Conservation (phyloP, 2,888 invertebrate species). For the Callyntrura guangdongensis region DNA sequence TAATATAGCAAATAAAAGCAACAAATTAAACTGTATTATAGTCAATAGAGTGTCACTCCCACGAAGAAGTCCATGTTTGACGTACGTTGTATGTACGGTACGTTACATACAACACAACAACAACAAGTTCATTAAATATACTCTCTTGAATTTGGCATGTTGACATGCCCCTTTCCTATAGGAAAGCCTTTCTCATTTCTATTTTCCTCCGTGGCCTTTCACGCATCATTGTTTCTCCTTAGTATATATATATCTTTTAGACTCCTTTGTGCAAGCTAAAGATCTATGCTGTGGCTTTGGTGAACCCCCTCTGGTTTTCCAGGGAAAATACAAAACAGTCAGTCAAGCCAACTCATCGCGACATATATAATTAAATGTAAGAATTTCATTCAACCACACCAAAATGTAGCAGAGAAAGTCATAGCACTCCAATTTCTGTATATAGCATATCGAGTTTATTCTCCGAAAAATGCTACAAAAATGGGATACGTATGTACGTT, state of each 20-base stretch:
- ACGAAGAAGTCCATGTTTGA: background rate
- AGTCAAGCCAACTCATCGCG: background rate
- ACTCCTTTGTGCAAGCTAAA: slow-evolving; percentile 42
- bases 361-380: background rate
- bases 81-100: background rate
- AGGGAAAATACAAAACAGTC: slow-evolving; percentile 13
- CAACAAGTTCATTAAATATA: background rate
- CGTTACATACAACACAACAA: too few species aligned
- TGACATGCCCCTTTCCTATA: background rate
- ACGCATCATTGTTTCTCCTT: slow-evolving; percentile 55
- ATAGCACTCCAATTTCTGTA: too few species aligned
- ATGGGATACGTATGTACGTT: too few species aligned
- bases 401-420: too few species aligned
- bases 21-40: background rate
- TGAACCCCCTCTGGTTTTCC: background rate
- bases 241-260: slow-evolving; percentile 51
- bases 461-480: too few species aligned
- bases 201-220: background rate
- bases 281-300: slow-evolving; percentile 39
- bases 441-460: too few species aligned
- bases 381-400: too few species aligned
- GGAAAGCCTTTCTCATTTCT: background rate
- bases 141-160: background rate
- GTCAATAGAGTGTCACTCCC: background rate
- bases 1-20: background rate